Conservation (phyloP, 1,140 invertebrate species). For the Argopecten irradians region DNA sequence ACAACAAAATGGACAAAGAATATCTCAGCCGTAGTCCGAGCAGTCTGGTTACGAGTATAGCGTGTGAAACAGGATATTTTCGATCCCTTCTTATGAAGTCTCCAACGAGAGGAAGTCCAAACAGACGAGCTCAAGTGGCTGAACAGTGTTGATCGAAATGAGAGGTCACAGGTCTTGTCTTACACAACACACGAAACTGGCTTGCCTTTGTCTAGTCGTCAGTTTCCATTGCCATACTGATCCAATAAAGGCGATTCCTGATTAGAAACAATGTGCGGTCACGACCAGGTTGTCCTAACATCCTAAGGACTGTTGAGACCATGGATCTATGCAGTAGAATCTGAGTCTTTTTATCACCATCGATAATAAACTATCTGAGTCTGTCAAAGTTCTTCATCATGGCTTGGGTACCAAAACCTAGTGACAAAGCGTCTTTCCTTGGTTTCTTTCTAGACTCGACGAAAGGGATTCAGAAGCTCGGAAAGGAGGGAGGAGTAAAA, state of each 20-base stretch:
- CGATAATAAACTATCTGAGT: not conserved
- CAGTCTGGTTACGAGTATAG: slow-evolving; percentile 45
- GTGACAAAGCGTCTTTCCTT: not conserved
- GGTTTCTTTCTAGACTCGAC: not conserved
- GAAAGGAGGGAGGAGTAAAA: too few species aligned
- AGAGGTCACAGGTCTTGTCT: slow-evolving; percentile 5
- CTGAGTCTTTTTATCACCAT: not conserved
- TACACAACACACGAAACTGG: slow-evolving; percentile 20
- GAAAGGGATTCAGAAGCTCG: not conserved
- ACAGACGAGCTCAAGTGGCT: slow-evolving; percentile 39
- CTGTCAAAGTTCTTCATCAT: slow-evolving; percentile 25
- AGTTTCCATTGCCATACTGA: slow-evolving; percentile 24
- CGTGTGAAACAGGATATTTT: slow-evolving; percentile 41
- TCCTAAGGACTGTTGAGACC: not conserved
- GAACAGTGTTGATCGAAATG: slow-evolving; percentile 27
- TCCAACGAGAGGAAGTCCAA: slow-evolving; percentile 37
- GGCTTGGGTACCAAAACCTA: not conserved
- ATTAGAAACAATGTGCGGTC: slow-evolving; percentile 5
- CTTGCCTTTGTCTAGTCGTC: slow-evolving; percentile 31
- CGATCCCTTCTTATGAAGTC: slow-evolving; percentile 28
- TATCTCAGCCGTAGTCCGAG: slow-evolving; percentile 35
- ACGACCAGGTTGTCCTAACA: slow-evolving; percentile 27
- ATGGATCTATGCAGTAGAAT: not conserved
- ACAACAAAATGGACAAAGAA: slow-evolving; percentile 42
- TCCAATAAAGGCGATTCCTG: slow-evolving; percentile 25